Evolutionary conservation across 2,888 invertebrate species (phyloP).

Genomic region (Chymomyza procnemis): DNA sequence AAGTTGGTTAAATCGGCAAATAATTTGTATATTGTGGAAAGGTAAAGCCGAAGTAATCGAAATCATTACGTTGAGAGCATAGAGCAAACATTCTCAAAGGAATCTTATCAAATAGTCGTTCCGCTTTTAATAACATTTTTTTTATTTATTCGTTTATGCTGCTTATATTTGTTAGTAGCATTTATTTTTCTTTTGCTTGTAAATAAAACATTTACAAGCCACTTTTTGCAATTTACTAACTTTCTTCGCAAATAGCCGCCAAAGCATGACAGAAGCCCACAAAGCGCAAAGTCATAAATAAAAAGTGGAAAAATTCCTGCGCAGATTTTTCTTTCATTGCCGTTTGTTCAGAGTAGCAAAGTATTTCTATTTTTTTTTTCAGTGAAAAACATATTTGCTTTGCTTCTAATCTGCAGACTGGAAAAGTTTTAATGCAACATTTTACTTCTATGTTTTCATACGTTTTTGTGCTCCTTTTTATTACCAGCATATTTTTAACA

Average conservation of each 20-base stretch:
- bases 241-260: neutral
- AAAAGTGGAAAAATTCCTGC: neutral
- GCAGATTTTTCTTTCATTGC: conserved; percentile 25
- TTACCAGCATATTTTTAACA: no score
- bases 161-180: no score
- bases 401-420: conserved; percentile 38
- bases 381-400: conserved; percentile 51
- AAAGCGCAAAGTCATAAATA: neutral
- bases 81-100: no score
- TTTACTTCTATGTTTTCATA: conserved; percentile 36
- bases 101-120: no score
- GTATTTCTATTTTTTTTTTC: conserved; percentile 6
- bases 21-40: no score
- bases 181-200: no score
- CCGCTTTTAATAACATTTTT: no score
- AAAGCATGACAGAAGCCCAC: neutral
- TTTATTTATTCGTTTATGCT: no score
- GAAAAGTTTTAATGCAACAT: conserved; percentile 37
- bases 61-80: no score
- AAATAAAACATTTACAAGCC: neutral
- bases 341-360: conserved; percentile 16
- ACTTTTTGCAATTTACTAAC: neutral
- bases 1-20: no score
- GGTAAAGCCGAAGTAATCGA: no score
- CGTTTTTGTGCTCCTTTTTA: conserved; percentile 20